Evolutionary conservation across 2,797 vertebrate genomes (phyloP), one percentile per base, ranked within the genome.

Genomic region (Cygnus olor): DNA sequence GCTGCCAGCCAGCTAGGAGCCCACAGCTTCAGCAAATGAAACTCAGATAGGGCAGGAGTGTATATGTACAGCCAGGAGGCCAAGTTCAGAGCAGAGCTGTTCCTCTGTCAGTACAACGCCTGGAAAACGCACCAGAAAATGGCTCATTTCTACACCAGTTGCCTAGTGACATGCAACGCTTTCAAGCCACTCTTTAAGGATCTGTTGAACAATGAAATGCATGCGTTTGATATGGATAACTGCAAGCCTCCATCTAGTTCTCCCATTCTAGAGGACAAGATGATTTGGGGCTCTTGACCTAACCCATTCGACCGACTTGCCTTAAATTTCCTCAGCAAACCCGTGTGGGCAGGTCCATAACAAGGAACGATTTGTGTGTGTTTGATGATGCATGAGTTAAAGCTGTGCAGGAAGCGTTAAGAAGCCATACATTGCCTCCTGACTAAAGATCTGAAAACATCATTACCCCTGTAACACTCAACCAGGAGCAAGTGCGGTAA

Each of bases 111-210:
- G 15, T 69, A 68, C 12, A 72, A 2, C 2, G 24, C 8, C 27
- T 11, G 2, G 19, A 85, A 83, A 85, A 88, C 0, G 1, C 16
- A 34, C 36, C 47, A 58, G 54, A n/a, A 5, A 76, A 38, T 0
- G 0, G 9, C 27, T 71, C 9, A 42, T 61, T 82, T 80, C 53
- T 88, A 32, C 58, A 74, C 65, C 61, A 88, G 90, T 65, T 15
- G 20, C 34, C 24, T 38, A 32, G 18, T 38, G 78, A 54, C 2
- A 5, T 8, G 57, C 11, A 3, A 8, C 5, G 32, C 21, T 77
- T 93, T 79, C 47, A 74, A 70, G 82, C 24, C 11, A 19, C 24
- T 47, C 91, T 79, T 30, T n/a, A 87, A 58, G 44, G 51, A 30
- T 7, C 92, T 28, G 6, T 18, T 7, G 28, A 89, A 78, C 8